phyloP scores from a whole-genome alignment of 2,113 vertebrate species.

The Platycercus adscitus region DNA sequence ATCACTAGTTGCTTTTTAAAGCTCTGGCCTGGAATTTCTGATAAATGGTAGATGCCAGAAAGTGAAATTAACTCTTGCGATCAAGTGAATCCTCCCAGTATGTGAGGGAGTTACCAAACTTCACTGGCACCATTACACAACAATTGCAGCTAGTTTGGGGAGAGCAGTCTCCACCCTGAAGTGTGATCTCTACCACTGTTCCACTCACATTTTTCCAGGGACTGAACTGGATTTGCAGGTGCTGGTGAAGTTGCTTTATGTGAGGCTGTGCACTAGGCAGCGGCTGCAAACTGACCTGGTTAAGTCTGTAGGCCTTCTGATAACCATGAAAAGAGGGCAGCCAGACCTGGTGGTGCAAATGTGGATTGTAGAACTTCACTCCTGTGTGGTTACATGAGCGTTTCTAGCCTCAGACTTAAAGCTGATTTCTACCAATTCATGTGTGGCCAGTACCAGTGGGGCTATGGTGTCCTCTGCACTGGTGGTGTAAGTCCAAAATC shows the following conservation, averaged over 20 bases:
- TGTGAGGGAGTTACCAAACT: conserved; percentile 27
- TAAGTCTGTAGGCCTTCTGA: not conserved
- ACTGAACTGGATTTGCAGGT: conserved; percentile 6
- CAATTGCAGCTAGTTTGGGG: not conserved
- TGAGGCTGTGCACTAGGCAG: accelerated
- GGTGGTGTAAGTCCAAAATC: not conserved
- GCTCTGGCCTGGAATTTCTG: conserved; percentile 47
- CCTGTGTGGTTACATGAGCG: accelerated
- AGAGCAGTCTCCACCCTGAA: conserved; percentile 32
- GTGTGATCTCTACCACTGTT: not conserved
- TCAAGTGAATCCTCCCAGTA: conserved; percentile 21
- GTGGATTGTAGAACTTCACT: not conserved
- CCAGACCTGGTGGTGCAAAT: not conserved
- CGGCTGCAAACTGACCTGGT: not conserved
- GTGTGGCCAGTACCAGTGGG: not conserved
- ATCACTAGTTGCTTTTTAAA: conserved; percentile 12
- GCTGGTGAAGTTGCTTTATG: not conserved
- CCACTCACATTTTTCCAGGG: not conserved
- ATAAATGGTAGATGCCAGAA: conserved; percentile 14
- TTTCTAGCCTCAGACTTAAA: not conserved
- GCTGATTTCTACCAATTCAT: accelerated
- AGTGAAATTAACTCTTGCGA: conserved; percentile 48
- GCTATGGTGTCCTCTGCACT: not conserved
- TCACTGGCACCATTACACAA: conserved; percentile 31
- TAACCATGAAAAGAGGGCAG: not conserved